Percentiles rank a stretch among this genome's conserved stretches.
Conservation (phyloP, 2,797 vertebrate genomes). For the Platyrinchus mystaceus region DNA sequence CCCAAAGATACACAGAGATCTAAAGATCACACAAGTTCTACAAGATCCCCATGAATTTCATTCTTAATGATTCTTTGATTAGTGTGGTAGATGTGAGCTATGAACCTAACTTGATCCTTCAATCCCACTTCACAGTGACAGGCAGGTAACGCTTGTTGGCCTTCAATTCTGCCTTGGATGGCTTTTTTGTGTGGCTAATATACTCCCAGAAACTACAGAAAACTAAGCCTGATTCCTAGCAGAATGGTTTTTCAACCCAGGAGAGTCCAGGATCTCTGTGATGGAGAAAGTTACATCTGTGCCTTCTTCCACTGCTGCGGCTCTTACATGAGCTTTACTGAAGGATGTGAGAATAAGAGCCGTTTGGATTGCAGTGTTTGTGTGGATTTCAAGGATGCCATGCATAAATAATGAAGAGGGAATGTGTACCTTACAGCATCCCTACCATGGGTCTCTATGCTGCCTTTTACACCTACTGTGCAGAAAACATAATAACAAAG, state of each 20-base stretch:
- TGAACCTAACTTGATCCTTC: neutral
- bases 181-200: neutral
- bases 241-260: neutral
- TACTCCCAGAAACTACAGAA: neutral
- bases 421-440: neutral
- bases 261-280: neutral
- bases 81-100: neutral
- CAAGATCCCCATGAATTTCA: neutral
- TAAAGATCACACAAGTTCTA: neutral
- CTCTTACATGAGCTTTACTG: rapidly evolving
- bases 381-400: neutral
- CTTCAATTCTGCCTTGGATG: neutral
- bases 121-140: neutral
- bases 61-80: neutral
- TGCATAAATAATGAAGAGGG: neutral
- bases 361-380: neutral
- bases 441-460: neutral
- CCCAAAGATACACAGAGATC: neutral
- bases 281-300: neutral
- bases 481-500: neutral
- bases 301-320: neutral
- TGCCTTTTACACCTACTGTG: neutral
- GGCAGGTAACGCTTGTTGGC: neutral
- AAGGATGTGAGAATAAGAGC: neutral
- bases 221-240: neutral